Conservation (phyloP, 2,888 invertebrate genomes). For the Troides aeacus region DNA sequence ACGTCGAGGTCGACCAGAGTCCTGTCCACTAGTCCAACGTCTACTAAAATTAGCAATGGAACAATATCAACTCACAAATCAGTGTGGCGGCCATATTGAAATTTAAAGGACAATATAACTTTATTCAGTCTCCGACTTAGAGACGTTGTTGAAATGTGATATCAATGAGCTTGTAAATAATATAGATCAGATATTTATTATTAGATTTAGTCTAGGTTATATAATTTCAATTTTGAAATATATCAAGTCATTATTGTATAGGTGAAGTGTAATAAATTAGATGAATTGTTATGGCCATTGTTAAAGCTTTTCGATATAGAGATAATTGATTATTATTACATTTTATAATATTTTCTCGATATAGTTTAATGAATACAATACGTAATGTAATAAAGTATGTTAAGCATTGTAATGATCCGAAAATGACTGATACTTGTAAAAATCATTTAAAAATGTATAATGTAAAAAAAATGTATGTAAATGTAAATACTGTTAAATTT, state of each 20-base stretch:
- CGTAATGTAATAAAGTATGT: constrained; percentile 22
- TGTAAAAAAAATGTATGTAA: constrained; percentile 52
- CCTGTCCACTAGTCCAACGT: constrained; percentile 71
- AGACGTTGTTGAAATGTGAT: constrained; percentile 71
- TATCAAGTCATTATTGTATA: constrained; percentile 49
- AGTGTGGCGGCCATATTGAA: constrained; percentile 88
- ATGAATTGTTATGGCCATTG: constrained; percentile 57
- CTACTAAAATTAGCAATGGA: constrained; percentile 80
- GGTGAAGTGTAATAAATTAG: constrained; percentile 51
- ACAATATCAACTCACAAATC: constrained; percentile 81
- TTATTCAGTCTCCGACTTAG: constrained; percentile 45
- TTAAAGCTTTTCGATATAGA: constrained; percentile 62
- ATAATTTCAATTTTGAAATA: constrained; percentile 43
- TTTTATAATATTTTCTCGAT: constrained; percentile 35
- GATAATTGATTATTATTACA: constrained; percentile 39
- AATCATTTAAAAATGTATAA: constrained; percentile 39
- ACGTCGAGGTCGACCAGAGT: constrained; percentile 74
- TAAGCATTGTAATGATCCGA: constrained; percentile 40
- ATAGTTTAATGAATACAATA: constrained; percentile 29
- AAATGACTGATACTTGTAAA: constrained; percentile 69
- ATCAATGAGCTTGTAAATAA: constrained; percentile 78
- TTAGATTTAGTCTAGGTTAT: constrained; percentile 47
- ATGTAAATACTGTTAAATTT: constrained; percentile 58
- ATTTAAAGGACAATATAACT: constrained; percentile 40
- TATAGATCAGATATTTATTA: constrained; percentile 48